A percentile compares a stretch with the other conserved stretches of the same genome.
Evolutionary conservation across 2,113 vertebrate species (phyloP).

Genomic region (Otocyon megalotis): DNA sequence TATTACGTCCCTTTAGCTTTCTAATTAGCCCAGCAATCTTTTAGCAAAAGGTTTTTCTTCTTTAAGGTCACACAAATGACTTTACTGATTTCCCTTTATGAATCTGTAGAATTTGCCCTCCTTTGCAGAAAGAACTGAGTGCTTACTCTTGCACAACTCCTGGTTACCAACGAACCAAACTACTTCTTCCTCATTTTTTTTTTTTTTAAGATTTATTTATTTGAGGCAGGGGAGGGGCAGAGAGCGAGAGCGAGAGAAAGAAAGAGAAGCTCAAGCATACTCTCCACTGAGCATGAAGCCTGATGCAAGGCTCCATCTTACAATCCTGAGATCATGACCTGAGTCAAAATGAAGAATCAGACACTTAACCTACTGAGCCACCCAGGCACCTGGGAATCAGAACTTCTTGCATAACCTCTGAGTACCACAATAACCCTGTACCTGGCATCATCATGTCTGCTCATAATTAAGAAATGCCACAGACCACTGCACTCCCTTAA

Average conservation of each 20-base stretch:
- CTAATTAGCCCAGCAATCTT: background rate
- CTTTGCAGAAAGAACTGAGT: background rate
- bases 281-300: too few species aligned
- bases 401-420: background rate
- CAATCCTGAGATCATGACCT: too few species aligned
- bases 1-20: background rate
- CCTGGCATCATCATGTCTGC: background rate
- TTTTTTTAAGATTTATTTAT: too few species aligned
- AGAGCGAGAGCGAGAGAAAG: too few species aligned
- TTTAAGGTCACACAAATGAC: background rate
- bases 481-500: too few species aligned
- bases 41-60: background rate
- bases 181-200: too few species aligned
- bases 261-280: too few species aligned
- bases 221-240: too few species aligned
- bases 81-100: background rate
- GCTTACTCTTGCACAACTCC: background rate
- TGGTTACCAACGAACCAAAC: background rate
- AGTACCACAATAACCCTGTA: background rate
- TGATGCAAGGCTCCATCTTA: too few species aligned
- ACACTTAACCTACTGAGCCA: too few species aligned
- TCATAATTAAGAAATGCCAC: too few species aligned
- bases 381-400: background rate
- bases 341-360: too few species aligned
- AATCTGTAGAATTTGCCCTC: background rate